Conservation (phyloP, 2,797 vertebrate species). For the Euthynnus affinis region DNA sequence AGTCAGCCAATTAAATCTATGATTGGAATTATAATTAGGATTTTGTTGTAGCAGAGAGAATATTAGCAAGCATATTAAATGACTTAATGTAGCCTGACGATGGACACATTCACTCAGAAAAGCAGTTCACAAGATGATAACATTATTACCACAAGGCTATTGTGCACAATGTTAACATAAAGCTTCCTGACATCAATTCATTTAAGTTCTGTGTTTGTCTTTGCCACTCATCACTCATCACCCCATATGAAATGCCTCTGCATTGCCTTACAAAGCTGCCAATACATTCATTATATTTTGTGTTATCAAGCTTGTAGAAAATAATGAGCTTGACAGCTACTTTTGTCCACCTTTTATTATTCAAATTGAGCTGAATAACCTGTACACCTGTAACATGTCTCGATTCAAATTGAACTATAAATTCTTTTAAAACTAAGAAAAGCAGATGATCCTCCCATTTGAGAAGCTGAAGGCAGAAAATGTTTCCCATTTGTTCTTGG, state of each 20-base stretch:
- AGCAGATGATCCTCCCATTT: too few relatives aligned
- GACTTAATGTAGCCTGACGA: constrained; percentile 61
- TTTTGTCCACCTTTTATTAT: neutral
- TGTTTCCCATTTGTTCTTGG: neutral
- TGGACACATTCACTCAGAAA: constrained; percentile 43
- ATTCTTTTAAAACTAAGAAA: neutral
- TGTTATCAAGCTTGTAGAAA: neutral
- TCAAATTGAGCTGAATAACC: neutral
- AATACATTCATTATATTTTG: neutral
- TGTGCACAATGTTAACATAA: constrained; percentile 16
- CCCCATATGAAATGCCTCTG: neutral
- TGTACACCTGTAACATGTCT: neutral
- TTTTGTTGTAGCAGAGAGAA: constrained; percentile 49
- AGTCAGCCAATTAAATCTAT: constrained; percentile 49
- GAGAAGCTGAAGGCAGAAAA: too few relatives aligned
- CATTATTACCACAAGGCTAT: constrained; percentile 24
- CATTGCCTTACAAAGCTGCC: neutral
- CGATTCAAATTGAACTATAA: neutral
- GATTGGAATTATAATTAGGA: constrained; percentile 55
- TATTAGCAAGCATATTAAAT: constrained; percentile 55
- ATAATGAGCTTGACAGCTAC: neutral
- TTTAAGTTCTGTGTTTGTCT: neutral
- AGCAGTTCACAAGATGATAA: constrained; percentile 6
- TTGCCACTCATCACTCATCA: neutral
- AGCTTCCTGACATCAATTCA: neutral